A percentile compares a stretch with the other conserved stretches of the same genome.
These are phyloP conservation scores for Mohoua ochrocephala DNA, from an alignment of 2,113 vertebrate species.

Conservation along the genomic window DNA sequence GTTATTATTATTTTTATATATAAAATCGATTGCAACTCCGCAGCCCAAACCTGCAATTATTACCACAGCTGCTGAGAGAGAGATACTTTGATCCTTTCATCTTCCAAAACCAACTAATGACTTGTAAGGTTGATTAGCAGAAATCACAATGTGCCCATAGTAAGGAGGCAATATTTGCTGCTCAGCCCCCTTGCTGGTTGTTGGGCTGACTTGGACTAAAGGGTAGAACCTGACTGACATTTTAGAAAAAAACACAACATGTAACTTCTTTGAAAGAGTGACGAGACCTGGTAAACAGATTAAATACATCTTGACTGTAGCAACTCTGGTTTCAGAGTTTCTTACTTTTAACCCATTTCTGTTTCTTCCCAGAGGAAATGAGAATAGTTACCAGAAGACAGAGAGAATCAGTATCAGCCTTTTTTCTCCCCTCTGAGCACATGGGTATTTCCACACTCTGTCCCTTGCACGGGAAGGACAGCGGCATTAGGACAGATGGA, in stretches of 20 bases:
- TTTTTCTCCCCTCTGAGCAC: not conserved
- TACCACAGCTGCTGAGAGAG: not conserved
- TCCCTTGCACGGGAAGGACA: not conserved
- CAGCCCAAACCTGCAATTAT: not conserved
- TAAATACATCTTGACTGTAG: not conserved
- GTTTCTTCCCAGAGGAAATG: not conserved
- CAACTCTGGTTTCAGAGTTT: not conserved
- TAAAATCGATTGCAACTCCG: not conserved
- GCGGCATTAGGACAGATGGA: not conserved
- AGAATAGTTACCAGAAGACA: not conserved
- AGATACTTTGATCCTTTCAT: not conserved
- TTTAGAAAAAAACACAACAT: not conserved
- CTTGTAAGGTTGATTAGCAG: not conserved
- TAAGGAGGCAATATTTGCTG: not conserved
- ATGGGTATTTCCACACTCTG: fast-evolving
- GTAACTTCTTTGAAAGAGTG: not conserved
- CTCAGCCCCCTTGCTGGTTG: not conserved
- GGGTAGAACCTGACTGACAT: not conserved
- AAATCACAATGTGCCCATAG: not conserved
- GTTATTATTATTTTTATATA: not conserved
- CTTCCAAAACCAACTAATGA: not conserved
- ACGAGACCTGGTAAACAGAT: not conserved
- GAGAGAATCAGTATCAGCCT: too few species aligned
- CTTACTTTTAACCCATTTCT: not conserved
- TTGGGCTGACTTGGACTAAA: not conserved